These are phyloP conservation scores for Arremon aurantiirostris DNA, from an alignment of 2,797 vertebrate species.

Conservation along the genomic window DNA sequence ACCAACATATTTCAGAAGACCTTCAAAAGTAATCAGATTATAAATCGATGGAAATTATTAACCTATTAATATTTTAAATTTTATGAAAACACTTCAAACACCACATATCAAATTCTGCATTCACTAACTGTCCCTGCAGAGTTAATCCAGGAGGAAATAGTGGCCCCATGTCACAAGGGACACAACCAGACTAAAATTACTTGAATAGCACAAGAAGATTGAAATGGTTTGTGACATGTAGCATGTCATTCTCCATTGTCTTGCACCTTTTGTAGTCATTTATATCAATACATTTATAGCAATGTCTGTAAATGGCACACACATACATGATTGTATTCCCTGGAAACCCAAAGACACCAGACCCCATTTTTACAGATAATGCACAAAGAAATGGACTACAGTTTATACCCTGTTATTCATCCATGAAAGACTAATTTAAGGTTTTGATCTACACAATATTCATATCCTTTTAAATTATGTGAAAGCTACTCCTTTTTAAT, in stretches of 20 bases:
- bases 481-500: neutral
- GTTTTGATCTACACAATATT: neutral
- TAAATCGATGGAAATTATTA: neutral
- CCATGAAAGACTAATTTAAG: neutral
- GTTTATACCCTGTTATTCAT: neutral
- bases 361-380: neutral
- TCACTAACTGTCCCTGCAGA: neutral
- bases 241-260: neutral
- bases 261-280: constrained; percentile 15
- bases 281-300: neutral
- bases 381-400: neutral
- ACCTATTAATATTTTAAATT: neutral
- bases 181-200: neutral
- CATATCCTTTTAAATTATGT: neutral
- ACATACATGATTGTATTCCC: neutral
- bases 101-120: neutral
- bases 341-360: neutral
- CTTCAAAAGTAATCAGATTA: neutral
- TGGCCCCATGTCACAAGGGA: neutral
- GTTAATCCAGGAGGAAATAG: neutral
- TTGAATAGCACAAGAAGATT: neutral
- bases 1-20: neutral
- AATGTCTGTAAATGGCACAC: neutral
- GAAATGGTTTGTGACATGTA: neutral
- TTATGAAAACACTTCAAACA: neutral